Base-by-base conservation (phyloP, 2,113 vertebrate genomes). In the Ammospiza nelsoni region DNA sequence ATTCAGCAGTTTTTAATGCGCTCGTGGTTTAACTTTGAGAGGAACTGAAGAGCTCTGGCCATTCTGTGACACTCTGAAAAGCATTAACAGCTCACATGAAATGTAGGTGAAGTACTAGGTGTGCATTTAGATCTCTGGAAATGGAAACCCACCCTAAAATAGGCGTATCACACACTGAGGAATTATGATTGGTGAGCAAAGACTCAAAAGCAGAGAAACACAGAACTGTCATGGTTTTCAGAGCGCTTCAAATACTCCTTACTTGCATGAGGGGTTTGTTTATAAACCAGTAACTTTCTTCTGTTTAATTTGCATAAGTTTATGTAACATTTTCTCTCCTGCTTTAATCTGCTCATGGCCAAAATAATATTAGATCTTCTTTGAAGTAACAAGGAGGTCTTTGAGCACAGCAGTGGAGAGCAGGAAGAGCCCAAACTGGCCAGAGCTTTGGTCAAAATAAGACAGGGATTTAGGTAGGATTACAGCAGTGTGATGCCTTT, bases 101-200 rank as follows among this genome's bases (percentile, higher is more conserved):
- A 28, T 9, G 33, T 5, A 79, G 71, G 13, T 51, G 72, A 71
- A 44, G 33, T 25, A 5, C 75, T 37, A 23, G 25, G 10, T 25
- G 2, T 33, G 10, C 1, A 0, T 69, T 84, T 67, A 49, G 46
- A 15, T 8, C 3, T 1, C 6, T 0, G 1, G 78, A 57, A 63
- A 9, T 27, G 49, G 31, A 82, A 67, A 41, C 52, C 25, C 46
- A 35, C 14, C n/a, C 44, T 35, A 85, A 94, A 92, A n/a, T 13
- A 83, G 57, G 18, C 51, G 23, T 5, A 4, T 69, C 49, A 19
- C 16, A 3, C 0, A 0, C 67, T 80, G 68, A 49, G 31, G 28
- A 14, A 33, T 75, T 82, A 61, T 67, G 55, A 19, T 22, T 48
- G 49, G 18, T 15, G 54, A 65, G 23, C 62, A 55, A 49, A 59